Percentiles rank a stretch among this genome's conserved stretches.
Conservation (phyloP, 1,140 invertebrate species). For the Aporrectodea caliginosa region DNA sequence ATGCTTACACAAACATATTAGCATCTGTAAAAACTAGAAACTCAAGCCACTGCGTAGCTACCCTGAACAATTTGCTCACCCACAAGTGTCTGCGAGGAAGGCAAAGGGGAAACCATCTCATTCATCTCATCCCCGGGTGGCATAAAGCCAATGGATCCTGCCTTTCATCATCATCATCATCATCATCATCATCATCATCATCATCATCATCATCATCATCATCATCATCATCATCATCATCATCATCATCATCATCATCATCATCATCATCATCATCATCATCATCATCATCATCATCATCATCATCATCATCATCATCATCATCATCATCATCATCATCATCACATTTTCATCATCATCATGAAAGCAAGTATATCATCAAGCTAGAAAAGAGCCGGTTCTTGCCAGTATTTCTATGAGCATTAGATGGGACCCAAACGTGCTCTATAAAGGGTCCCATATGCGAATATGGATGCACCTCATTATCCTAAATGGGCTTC, state of each 20-base stretch:
- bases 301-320: neutral
- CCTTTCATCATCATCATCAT: neutral
- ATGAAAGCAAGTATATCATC: neutral
- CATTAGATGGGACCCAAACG: too few relatives aligned
- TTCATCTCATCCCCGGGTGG: neutral
- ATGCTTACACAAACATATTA: too few relatives aligned
- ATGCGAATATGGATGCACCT: too few relatives aligned
- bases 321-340: neutral
- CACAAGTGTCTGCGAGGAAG: neutral
- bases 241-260: constrained; percentile 2
- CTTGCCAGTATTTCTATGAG: too few relatives aligned
- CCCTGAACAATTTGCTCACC: neutral
- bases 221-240: constrained; percentile 1
- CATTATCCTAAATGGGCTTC: too few relatives aligned
- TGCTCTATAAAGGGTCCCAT: too few relatives aligned
- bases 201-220: neutral
- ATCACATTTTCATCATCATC: neutral
- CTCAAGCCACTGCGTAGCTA: neutral
- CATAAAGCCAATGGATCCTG: neutral
- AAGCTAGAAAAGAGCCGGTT: too few relatives aligned
- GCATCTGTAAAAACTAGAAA: too few relatives aligned
- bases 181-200: neutral
- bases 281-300: neutral
- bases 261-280: constrained; percentile 2
- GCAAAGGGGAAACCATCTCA: neutral